phyloP scores from a whole-genome alignment of 2,113 vertebrate genomes.

The Calypte anna region DNA sequence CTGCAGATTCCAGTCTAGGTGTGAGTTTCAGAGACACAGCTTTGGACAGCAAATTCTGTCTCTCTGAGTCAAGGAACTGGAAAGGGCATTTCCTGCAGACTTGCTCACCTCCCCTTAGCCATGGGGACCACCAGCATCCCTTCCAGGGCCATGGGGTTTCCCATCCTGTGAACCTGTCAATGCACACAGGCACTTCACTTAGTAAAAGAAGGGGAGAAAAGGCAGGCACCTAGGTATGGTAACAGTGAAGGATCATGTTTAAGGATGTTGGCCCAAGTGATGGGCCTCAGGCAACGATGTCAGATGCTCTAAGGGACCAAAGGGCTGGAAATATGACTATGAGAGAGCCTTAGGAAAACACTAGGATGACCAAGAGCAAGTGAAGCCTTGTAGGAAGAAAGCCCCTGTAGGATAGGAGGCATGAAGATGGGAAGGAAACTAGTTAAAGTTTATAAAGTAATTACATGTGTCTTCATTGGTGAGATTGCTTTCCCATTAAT shows the following conservation, averaged over 20 bases:
- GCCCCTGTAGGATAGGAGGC: neutral
- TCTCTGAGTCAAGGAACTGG: neutral
- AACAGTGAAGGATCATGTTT: neutral
- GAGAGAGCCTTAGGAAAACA: neutral
- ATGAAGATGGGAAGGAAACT: neutral
- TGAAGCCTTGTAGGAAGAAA: neutral
- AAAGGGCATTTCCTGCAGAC: neutral
- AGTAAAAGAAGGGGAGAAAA: neutral
- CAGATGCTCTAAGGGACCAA: neutral
- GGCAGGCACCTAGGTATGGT: neutral
- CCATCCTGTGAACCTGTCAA: accelerated
- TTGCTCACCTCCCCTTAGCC: accelerated
- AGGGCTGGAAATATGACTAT: neutral
- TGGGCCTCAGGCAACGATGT: neutral
- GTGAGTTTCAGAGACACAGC: neutral
- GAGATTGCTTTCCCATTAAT: neutral
- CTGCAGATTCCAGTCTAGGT: slow-evolving; percentile 1
- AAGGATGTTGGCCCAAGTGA: neutral
- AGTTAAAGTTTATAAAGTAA: neutral
- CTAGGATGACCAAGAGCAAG: neutral
- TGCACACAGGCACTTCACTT: neutral
- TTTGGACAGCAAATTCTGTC: neutral
- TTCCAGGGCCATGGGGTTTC: neutral
- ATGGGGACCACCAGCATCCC: neutral
- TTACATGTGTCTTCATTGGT: neutral